Evolutionary conservation across 2,888 invertebrate species (phyloP), one percentile per base, ranked within the genome.

Genomic region (Synergus japonicus): DNA sequence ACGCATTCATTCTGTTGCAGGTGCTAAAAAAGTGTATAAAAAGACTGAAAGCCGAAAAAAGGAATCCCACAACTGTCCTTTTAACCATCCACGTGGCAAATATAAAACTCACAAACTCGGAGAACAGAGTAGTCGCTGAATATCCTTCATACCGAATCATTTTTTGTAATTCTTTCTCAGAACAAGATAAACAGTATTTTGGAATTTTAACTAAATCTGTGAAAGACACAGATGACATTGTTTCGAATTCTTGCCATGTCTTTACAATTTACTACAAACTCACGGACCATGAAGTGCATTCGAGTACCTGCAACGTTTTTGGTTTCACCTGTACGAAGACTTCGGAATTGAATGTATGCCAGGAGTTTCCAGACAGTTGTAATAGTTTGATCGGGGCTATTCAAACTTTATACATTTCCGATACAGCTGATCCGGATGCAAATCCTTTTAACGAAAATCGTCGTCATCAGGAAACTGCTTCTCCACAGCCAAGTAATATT

Each of bases 161-260:
- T 46, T 98, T 97, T 89, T 97, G 98, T 69, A 98, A 98, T 82
- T 96, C 97, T 4, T 97, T 97, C 66, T 96, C 97, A 0, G 98
- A 98, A 87, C 97, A 97, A 86, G 98, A 98, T 89, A 95, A 97
- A 87, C 94, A 97, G 76, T 98, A 97, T 92, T 98, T 99, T 91
- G 98, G 98, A 0, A 94, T 99, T 65, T 97, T 98, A 4, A 98
- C 98, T 0, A 96, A 96, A 88, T 96, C 97, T 0, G 95, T 96
- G 81, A 90, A 87, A 78, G 90, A 91, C 77, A 90, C 91, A 15
- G 94, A 89, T 89, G 87, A 95, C 12, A 94, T 94, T 83, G 94
- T 95, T 22, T 97, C 97, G 0, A 97, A 97, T 89, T 97, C 98
- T 77, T 98, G 98, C 89, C 98, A 99, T 92, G 97, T 98, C 0